Evolutionary conservation across 2,113 vertebrate species (phyloP), one percentile per base, ranked within the genome.

Genomic region (Patagioenas fasciata): DNA sequence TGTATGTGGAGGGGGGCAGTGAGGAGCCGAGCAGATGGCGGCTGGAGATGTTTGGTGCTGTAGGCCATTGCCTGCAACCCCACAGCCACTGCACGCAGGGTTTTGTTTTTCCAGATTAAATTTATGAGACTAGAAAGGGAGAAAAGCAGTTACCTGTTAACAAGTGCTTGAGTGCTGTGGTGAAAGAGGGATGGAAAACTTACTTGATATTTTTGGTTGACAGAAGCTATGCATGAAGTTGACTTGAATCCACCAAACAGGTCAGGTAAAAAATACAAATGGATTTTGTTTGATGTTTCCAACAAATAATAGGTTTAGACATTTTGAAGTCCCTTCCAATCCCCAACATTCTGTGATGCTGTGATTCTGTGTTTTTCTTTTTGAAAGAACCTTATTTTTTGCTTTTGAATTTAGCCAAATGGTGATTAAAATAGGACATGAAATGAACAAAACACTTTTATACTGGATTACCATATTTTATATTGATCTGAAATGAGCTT

Each of bases 1-100:
- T 8, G 29, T 58, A 56, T 0, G 0, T 64, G 48, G 48, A 88
- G 61, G 24, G 56, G 44, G 36, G 38, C 28, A 34, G 48, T 17
- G 47, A 6, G 34, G 70, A 64, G 3, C 38, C 2, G 38, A 51
- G 3, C 34, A 82, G 84, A 5, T 48, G 42, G 57, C 15, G 23
- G 9, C 57, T 77, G 44, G 14, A 85, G 57, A 9, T 2, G 3
- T 14, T 8, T 32, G 60, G 44, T 36, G 61, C 50, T 0, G 0
- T 7, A 8, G 54, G 28, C 15, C 15, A 28, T 34, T 81, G 60
- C 31, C n/a, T 0, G 0, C 15, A 17, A 6, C 44, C 1, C 2
- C 23, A 7, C 32, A 13, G 31, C 9, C 1, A 1, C 65, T 66
- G 20, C 48, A 61, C 12, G 17, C 15, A 15, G 16, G 21, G 10